Conservation (phyloP, 2,113 vertebrate species). For the Nothocercus julius region DNA sequence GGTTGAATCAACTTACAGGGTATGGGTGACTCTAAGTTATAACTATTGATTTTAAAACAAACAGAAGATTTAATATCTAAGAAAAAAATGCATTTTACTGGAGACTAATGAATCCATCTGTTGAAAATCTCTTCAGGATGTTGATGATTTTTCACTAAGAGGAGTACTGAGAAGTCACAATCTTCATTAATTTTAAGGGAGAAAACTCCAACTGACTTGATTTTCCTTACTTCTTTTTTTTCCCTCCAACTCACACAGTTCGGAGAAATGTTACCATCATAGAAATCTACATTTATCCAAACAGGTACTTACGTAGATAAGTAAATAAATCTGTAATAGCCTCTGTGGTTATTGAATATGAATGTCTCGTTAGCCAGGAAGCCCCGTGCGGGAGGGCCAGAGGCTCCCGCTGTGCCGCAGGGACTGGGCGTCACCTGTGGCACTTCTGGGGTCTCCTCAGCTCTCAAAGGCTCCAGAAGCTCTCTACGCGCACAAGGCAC, state of each 20-base stretch:
- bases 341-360: not conserved
- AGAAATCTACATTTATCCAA: not conserved
- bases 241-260: not conserved
- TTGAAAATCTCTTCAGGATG: not conserved
- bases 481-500: too few relatives aligned
- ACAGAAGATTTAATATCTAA: not conserved
- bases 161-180: not conserved
- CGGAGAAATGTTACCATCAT: not conserved
- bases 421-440: rapidly evolving
- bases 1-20: not conserved
- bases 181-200: not conserved
- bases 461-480: not conserved
- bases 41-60: not conserved
- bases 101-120: not conserved
- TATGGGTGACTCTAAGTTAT: not conserved
- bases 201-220: not conserved
- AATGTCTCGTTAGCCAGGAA: not conserved
- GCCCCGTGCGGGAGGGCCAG: not conserved
- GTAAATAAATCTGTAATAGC: not conserved
- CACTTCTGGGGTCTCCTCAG: too few relatives aligned
- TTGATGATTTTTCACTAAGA: not conserved
- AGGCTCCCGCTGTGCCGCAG: rapidly evolving
- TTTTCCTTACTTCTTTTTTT: not conserved
- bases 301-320: not conserved
- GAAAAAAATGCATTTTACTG: not conserved